A percentile compares a stretch with the other conserved stretches of the same genome.
phyloP scores from a whole-genome alignment of 2,113 vertebrate genomes.

The Actinemys pallida region DNA sequence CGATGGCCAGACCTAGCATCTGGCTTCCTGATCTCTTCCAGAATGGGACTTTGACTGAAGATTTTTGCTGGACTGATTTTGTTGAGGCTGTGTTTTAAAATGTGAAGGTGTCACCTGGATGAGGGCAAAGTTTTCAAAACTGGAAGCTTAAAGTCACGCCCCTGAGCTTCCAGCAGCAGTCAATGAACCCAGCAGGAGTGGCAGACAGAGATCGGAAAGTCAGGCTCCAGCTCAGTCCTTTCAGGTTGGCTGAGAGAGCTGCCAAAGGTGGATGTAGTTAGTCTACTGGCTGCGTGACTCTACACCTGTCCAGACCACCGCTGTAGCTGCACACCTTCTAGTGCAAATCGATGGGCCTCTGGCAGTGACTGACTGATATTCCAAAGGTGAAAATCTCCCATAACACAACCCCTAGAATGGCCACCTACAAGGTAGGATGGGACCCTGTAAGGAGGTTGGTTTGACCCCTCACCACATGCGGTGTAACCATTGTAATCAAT shows the following conservation, averaged over 20 bases:
- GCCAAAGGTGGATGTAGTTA: not conserved
- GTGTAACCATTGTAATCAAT: not conserved
- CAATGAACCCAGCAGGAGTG: not conserved
- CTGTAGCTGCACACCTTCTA: not conserved
- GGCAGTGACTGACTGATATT: not conserved
- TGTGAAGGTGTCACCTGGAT: not conserved
- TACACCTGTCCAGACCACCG: not conserved
- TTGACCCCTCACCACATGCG: not conserved
- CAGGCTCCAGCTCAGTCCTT: not conserved
- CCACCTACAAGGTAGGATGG: not conserved
- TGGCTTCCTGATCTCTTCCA: not conserved
- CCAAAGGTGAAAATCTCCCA: not conserved
- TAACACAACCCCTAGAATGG: not conserved
- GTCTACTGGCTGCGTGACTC: not conserved
- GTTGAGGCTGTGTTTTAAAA: not conserved
- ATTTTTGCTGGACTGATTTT: not conserved
- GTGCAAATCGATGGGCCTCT: not conserved
- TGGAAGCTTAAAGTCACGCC: not conserved
- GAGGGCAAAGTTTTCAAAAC: not conserved
- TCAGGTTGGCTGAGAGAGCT: not conserved
- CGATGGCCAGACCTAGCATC: not conserved
- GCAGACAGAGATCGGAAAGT: not conserved
- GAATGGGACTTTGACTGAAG: not conserved
- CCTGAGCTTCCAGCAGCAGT: not conserved
- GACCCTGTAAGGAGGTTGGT: too few species aligned